phyloP scores from a whole-genome alignment of 2,797 vertebrate species.

The Halcyon smyrnensis region DNA sequence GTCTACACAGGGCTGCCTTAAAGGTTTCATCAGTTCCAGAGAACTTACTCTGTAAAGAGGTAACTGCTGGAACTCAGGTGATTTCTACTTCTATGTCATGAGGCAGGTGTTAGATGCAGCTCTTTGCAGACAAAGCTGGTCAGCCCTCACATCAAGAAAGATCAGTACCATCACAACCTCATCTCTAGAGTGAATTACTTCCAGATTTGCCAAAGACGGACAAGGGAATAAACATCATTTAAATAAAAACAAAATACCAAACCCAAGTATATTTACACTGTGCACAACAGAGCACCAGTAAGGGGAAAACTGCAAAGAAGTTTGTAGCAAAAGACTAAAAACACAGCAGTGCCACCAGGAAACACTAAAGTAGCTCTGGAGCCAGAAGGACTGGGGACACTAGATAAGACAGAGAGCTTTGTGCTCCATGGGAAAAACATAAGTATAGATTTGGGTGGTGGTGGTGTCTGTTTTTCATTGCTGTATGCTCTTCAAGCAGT shows the following conservation, averaged over 20 bases:
- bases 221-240: background rate
- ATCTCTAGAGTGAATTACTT: background rate
- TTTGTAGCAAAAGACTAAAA: background rate
- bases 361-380: background rate
- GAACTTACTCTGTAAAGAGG: background rate
- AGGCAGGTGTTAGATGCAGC: background rate
- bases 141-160: background rate
- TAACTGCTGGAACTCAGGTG: background rate
- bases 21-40: background rate
- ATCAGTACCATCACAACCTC: background rate
- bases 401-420: background rate
- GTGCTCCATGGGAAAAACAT: background rate
- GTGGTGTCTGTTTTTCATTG: background rate
- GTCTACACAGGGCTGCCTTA: background rate
- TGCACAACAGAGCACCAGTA: background rate
- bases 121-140: background rate
- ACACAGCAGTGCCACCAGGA: background rate
- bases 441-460: background rate
- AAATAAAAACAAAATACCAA: background rate
- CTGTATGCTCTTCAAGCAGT: background rate
- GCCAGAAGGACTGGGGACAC: background rate
- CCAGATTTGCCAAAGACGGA: background rate
- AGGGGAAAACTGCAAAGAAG: background rate
- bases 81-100: background rate
- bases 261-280: background rate